A percentile compares a stretch with the other conserved stretches of the same genome.
Conservation (phyloP, 2,113 vertebrate species). For the Ia io region DNA sequence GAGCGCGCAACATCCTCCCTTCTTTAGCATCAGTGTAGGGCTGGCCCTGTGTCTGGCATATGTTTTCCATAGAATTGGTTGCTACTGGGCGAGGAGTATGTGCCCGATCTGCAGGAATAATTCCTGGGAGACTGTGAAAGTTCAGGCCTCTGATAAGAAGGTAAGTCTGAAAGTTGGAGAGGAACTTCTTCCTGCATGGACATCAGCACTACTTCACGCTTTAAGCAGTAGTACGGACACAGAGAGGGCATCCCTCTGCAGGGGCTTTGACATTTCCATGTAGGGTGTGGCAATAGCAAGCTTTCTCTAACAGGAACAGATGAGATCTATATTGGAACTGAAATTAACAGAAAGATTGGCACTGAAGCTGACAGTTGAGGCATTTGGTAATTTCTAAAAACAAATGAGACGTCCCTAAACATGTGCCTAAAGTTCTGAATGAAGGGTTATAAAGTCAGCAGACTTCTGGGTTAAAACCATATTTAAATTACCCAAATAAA, state of each 20-base stretch:
- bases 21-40: not conserved
- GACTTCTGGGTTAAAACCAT: not conserved
- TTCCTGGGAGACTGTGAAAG: not conserved
- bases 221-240: not conserved
- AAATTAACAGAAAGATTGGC: not conserved
- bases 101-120: not conserved
- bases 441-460: not conserved
- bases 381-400: not conserved
- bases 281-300: not conserved
- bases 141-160: not conserved
- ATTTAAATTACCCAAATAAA: constrained; percentile 10
- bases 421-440: not conserved
- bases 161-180: not conserved
- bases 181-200: not conserved
- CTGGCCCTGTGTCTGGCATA: not conserved
- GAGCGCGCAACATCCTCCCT: not conserved
- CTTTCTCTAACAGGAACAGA: not conserved
- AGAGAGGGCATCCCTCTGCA: not conserved
- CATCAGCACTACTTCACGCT: not conserved
- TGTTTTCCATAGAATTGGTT: not conserved
- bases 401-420: not conserved
- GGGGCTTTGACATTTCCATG: not conserved
- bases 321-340: not conserved
- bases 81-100: not conserved
- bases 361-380: not conserved